Evolutionary conservation across 2,888 invertebrate species (phyloP).

Genomic region (Xanthorhoe designata): DNA sequence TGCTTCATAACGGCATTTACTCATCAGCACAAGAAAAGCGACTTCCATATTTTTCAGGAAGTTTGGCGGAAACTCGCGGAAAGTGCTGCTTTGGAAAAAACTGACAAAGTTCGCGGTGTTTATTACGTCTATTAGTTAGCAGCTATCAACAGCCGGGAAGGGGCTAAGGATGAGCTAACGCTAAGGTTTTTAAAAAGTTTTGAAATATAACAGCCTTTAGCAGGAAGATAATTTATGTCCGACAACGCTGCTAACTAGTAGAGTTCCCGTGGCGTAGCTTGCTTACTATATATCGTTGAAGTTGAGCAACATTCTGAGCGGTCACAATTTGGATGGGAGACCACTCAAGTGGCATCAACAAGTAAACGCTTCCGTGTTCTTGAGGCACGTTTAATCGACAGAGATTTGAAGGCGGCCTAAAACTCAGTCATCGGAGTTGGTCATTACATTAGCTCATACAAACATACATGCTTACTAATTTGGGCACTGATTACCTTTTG

Average conservation of each 20-base stretch:
- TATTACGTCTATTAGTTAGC: constrained; percentile 45
- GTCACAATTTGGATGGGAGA: too few species aligned
- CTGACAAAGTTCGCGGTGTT: constrained; percentile 41
- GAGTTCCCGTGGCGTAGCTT: background rate
- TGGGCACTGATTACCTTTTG: too few species aligned
- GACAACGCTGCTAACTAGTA: background rate
- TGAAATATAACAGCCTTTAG: constrained; percentile 1
- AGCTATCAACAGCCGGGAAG: constrained; percentile 33
- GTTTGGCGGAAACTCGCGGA: constrained; percentile 26
- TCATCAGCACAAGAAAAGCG: constrained; percentile 2
- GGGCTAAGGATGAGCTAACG: constrained; percentile 9
- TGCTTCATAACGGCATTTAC: constrained; percentile 1
- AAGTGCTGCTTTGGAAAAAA: constrained; percentile 35
- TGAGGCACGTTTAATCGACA: too few species aligned
- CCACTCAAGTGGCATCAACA: too few species aligned
- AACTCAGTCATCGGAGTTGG: too few species aligned
- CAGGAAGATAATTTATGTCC: background rate
- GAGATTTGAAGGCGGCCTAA: too few species aligned
- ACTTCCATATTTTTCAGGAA: constrained; percentile 22
- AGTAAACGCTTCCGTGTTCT: too few species aligned
- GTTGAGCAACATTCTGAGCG: too few species aligned
- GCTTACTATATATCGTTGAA: too few species aligned
- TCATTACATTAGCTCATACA: too few species aligned
- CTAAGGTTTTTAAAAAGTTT: constrained; percentile 3
- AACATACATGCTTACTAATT: too few species aligned